phyloP scores from a whole-genome alignment of 2,888 invertebrate genomes.

The Ormyrus nitidulus region DNA sequence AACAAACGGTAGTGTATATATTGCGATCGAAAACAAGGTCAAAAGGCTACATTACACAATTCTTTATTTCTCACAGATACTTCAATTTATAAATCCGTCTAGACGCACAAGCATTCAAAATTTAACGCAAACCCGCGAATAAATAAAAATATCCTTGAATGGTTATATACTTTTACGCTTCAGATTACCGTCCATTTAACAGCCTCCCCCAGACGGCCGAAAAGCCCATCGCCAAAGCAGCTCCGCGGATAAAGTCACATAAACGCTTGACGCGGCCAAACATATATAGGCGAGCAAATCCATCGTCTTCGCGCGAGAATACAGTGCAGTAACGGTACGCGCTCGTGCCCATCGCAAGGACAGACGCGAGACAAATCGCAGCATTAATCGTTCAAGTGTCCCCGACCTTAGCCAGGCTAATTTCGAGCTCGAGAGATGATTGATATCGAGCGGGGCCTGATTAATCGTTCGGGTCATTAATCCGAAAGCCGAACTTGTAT shows the following conservation, averaged over 20 bases:
- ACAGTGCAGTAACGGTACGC: neutral
- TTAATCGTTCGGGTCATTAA: conserved; percentile 60
- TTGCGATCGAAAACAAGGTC: too few relatives aligned
- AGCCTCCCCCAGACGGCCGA: too few relatives aligned
- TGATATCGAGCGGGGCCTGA: conserved; percentile 57
- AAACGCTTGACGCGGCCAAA: neutral
- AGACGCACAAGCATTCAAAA: too few relatives aligned
- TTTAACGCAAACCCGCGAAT: too few relatives aligned
- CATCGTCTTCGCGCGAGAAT: conserved; percentile 16
- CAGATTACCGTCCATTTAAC: too few relatives aligned
- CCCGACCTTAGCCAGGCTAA: conserved; percentile 44
- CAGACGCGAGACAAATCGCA: conserved; percentile 56
- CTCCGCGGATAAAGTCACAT: neutral
- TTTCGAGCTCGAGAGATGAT: conserved; percentile 50
- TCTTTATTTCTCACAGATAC: too few relatives aligned
- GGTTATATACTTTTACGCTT: too few relatives aligned
- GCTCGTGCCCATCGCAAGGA: conserved; percentile 22
- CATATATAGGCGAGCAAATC: neutral
- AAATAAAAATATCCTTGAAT: too few relatives aligned
- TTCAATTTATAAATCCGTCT: too few relatives aligned
- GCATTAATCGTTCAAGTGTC: conserved; percentile 56
- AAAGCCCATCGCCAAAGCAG: too few relatives aligned
- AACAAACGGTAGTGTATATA: too few relatives aligned
- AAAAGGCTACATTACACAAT: too few relatives aligned
- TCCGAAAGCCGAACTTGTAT: conserved; percentile 44